Conservation (phyloP, 2,113 vertebrate genomes). For the Chiloscyllium plagiosum region DNA sequence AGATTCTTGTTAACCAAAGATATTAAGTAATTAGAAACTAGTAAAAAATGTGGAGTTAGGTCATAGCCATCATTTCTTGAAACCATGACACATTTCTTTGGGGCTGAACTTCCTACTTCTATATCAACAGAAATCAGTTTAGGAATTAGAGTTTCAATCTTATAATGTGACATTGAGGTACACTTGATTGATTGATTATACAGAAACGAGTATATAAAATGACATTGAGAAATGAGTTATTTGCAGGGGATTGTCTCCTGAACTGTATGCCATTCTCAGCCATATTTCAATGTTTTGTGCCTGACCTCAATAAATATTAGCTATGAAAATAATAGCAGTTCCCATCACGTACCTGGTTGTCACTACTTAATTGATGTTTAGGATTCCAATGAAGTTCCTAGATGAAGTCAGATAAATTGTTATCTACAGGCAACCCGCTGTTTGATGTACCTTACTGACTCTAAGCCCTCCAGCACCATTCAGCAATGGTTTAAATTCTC, state of each 20-base stretch:
- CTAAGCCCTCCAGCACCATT: not conserved
- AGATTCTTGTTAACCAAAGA: no score
- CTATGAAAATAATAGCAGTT: not conserved
- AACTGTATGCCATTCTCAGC: not conserved
- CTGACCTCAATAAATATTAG: not conserved
- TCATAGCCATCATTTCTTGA: no score
- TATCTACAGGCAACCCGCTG: not conserved
- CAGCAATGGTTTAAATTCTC: not conserved
- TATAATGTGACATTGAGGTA: not conserved
- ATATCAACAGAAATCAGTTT: not conserved
- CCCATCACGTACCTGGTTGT: not conserved
- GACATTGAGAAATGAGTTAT: not conserved
- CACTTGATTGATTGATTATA: not conserved
- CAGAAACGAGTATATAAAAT: not conserved
- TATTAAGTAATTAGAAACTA: no score
- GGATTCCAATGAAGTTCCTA: not conserved
- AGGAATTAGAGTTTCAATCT: not conserved
- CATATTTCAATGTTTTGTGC: not conserved
- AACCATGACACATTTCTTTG: no score
- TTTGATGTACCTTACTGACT: not conserved
- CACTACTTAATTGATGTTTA: not conserved
- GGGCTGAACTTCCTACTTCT: no score
- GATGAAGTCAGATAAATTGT: not conserved
- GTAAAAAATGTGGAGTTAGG: no score
- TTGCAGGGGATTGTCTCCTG: not conserved